Base-by-base conservation (phyloP, 2,888 invertebrate species). In the Cryptus armator region DNA sequence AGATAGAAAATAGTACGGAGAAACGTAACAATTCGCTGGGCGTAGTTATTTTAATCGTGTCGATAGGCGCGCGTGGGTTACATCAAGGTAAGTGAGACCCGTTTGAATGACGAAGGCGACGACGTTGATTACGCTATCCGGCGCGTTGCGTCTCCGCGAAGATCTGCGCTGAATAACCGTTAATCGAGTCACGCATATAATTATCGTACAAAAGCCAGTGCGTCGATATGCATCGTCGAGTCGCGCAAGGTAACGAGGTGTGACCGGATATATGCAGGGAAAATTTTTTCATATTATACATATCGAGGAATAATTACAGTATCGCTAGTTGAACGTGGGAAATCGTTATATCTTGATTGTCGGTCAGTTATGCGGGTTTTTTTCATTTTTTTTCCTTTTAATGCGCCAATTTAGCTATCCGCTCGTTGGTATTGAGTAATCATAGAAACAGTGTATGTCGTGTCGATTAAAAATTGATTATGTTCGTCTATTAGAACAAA, bases 241-340 rank as follows among this genome's bases (percentile, higher is more conserved):
- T 24, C 70, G 56, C 29, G 77, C 51, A 64, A 79, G 19, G 70
- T 81, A 87, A 86, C 83, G 83, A 88, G 85, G 88, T 87, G 88
- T 87, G 86, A 88, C 88, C 85, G 79, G 82, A 87, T 86, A 81
- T 85, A 80, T 85, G 56, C 56, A 59, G 66, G 77, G 75, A 72
- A 77, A 83, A 79, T 77, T 66, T 84, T 70, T 72, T 80, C 59
- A 81, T 81, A 82, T 79, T 76, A 83, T 66, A 53, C 74, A 71
- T 79, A 82, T 75, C 59, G 51, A 66, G 64, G 75, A 66, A 75
- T 75, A 70, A 84, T 84, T 75, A 82, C 66, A 66, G 14, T 32
- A n/a, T 37, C 75, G 78, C 64, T 79, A 82, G 78, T 67, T 71
- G 81, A 85, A 70, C 86, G 88, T 88, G 87, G 83, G 88, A 88